Evolutionary conservation across 2,113 vertebrate genomes (phyloP).

Genomic region (Cyphomyrus discorhynchus): DNA sequence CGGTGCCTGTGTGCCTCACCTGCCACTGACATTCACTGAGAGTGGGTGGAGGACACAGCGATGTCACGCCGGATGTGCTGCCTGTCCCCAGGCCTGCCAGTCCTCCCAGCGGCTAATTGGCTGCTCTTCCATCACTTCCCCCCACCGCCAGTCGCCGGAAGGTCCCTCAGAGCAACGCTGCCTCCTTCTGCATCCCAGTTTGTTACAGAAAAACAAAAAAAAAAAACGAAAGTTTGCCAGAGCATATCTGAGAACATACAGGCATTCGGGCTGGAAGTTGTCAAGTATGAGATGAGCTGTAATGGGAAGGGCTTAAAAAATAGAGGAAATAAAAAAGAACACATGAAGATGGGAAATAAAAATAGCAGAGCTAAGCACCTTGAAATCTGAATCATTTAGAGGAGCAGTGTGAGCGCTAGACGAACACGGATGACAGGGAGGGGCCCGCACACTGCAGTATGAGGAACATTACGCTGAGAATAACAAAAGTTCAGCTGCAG

Average conservation of each 20-base stretch:
- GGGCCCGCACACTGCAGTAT: neutral
- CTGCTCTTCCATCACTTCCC: slow-evolving; percentile 34
- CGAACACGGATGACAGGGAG: neutral
- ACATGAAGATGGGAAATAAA: neutral
- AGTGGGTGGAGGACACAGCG: neutral
- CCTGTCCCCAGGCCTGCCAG: slow-evolving; percentile 10
- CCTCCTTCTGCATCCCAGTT: neutral
- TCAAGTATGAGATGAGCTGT: neutral
- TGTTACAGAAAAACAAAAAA: neutral
- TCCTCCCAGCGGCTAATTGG: slow-evolving; percentile 43
- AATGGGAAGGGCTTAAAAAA: neutral
- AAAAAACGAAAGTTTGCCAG: slow-evolving; percentile 1
- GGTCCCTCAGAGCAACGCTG: neutral
- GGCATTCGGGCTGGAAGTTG: neutral
- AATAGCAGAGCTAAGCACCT: neutral
- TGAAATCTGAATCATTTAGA: neutral
- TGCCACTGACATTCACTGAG: neutral
- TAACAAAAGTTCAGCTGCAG: neutral
- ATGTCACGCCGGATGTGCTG: neutral
- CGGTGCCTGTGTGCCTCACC: neutral
- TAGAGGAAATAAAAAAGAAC: neutral
- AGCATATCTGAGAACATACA: neutral
- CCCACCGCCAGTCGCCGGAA: neutral
- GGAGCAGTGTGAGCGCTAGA: neutral
- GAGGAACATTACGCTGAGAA: neutral